Base-by-base conservation (phyloP, 2,888 invertebrate species). In the Apoda limacodes region DNA sequence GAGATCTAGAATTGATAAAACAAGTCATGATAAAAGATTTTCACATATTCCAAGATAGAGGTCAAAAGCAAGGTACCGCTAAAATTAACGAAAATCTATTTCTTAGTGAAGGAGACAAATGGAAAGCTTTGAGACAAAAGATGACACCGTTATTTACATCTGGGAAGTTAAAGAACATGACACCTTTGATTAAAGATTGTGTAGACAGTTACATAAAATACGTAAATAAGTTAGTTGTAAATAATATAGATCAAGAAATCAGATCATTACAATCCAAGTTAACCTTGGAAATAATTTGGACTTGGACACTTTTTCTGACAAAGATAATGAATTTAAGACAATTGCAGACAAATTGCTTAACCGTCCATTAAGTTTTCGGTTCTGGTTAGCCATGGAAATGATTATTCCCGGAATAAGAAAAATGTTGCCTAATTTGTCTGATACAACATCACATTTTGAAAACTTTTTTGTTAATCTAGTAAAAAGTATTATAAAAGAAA, bases 231-330 rank as follows among this genome's bases (percentile, higher is more conserved):
- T 7, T 17, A 6, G 17, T 17, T 7, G 17, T 46, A 2, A 39
- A 45, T 0, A 43, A 51, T 9, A 31, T 34, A 1, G 39, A 39
- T 1, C 34, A 42, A 1, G 51, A 54, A 9, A n/a, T 23, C 2
- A 39, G 52, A 3, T 56, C 60, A 9, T 34, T 60, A 1, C 53
- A 60, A 49, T 53, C 57, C 1, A 36, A 59, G 5, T 62, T 52
- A 22, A 57, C 59, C 0, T 59, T 50, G 1, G 62, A 62, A 24
- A 50, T 55, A 9, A 58, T 60, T 40, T 62, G 3, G 48, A 62
- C 3, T 40, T 45, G 4, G 46, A 53, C 22, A 7, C 54, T 4
- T 35, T 62, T n/a, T 49, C 47, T 5, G 47, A 56, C 4, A 51
- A 58, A 23, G 38, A 45, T 9, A 55, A 56, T 1, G 34, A 37